Conservation (phyloP, 2,797 vertebrate genomes). For the Ibycter americanus region DNA sequence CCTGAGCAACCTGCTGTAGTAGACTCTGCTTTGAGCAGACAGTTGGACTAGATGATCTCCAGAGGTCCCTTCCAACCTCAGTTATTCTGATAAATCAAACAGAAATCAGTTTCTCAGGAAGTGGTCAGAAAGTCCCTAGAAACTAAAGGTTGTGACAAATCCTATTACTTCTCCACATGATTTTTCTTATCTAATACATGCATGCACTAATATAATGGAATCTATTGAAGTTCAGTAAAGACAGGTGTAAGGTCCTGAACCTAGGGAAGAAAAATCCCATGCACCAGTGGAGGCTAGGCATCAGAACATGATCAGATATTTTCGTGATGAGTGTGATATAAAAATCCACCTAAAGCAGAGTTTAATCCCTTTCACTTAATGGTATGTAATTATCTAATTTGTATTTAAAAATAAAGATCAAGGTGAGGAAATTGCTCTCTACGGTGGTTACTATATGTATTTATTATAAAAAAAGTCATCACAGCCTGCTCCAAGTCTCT, state of each 20-base stretch:
- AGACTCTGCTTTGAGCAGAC: background rate
- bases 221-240: no score
- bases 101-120: background rate
- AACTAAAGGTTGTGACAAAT: background rate
- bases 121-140: background rate
- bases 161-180: background rate
- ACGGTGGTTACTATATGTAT: background rate
- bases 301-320: background rate
- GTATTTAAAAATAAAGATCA: background rate
- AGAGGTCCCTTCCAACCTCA: background rate
- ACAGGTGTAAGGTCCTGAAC: no score
- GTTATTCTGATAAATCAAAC: background rate
- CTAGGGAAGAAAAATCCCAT: no score
- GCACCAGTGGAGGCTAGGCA: no score
- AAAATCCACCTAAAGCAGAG: background rate
- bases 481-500: background rate
- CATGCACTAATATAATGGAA: background rate
- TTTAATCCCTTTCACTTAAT: background rate
- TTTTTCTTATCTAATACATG: background rate
- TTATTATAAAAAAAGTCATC: background rate
- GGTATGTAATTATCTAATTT: background rate
- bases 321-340: background rate
- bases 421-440: background rate
- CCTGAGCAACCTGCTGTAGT: background rate
- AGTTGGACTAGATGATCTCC: background rate